Conservation (phyloP, 2,797 vertebrate genomes). For the Sebastes hubbsi region DNA sequence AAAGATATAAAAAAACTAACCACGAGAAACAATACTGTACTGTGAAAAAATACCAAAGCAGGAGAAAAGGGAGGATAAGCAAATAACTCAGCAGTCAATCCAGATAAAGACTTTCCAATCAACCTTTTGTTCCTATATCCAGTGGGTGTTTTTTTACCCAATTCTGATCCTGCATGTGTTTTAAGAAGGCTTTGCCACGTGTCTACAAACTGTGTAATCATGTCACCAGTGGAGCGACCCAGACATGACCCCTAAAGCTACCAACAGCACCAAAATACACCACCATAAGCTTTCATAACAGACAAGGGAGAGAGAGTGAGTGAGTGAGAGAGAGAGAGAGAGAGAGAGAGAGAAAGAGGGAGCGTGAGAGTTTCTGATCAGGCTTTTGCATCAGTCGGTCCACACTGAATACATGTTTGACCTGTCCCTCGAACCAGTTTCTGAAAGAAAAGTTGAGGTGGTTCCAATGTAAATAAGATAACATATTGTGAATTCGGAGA, state of each 20-base stretch:
- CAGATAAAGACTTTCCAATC: constrained; percentile 5
- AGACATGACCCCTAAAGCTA: constrained; percentile 73
- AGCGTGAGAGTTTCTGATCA: constrained; percentile 1
- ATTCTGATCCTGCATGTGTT: constrained; percentile 47
- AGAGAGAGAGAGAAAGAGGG: no score
- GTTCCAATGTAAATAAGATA: not conserved
- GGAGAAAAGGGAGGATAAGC: not conserved
- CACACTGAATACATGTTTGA: not conserved
- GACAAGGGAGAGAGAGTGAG: not conserved
- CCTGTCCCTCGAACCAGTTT: not conserved
- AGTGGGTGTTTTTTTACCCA: not conserved
- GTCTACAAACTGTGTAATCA: constrained; percentile 59
- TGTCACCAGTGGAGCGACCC: constrained; percentile 62
- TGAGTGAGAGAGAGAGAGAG: no score
- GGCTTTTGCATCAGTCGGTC: not conserved
- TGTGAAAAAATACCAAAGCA: not conserved
- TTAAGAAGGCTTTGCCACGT: constrained; percentile 58
- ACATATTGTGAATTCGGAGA: not conserved
- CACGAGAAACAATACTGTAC: not conserved
- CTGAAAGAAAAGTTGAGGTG: not conserved
- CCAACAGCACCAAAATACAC: constrained; percentile 41
- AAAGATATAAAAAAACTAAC: not conserved
- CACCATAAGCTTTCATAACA: constrained; percentile 41
- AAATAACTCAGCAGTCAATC: not conserved
- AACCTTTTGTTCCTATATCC: constrained; percentile 12